Base-by-base conservation (phyloP, 2,113 vertebrate species). In the Heterocephalus glaber region DNA sequence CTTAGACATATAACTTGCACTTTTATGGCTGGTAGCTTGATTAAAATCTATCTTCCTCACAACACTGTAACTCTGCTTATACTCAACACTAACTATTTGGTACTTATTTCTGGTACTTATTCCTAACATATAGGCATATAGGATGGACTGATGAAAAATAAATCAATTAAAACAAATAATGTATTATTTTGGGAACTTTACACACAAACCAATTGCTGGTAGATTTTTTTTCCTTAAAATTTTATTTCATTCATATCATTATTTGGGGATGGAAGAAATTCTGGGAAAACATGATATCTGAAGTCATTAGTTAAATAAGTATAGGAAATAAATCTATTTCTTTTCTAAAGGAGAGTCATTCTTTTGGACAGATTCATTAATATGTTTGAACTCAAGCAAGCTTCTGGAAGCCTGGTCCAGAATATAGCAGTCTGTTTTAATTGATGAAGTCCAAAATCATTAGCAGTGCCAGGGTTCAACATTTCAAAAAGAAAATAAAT, bases 401-500 rank as follows among this genome's bases (percentile, higher is more conserved):
- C 38, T 63, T 60, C 20, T 65, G 47, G 54, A 92, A 81, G 20
- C 22, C 17, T 86, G 49, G 16, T 89, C 86, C 91, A 72, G n/a
- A 47, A 41, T 91, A 89, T 41, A 16, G 14, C 49, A 81, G 35
- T 33, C 20, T 85, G 44, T 56, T 70, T 72, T 87, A 95, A 80
- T 86, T 93, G 90, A 95, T 44, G 44, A 96, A 92, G 22, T 76
- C 6, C 7, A 61, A 94, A 94, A 87, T 93, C 47, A 33, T 89
- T 94, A 92, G 49, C 83, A 63, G 52, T 87, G 49, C 28, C 28
- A 91, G 38, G 14, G 30, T 74, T 95, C 22, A 92, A 91, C 38
- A 96, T 81, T 52, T 87, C 61, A 92, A 92, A 93, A 94, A 44
- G 12, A 87, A 94, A 97, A 90, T 61, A 72, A 83, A 87, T 70